A percentile compares a stretch with the other conserved stretches of the same genome.
Conservation (phyloP, 2,888 invertebrate species). For the Cephus pygmeus region DNA sequence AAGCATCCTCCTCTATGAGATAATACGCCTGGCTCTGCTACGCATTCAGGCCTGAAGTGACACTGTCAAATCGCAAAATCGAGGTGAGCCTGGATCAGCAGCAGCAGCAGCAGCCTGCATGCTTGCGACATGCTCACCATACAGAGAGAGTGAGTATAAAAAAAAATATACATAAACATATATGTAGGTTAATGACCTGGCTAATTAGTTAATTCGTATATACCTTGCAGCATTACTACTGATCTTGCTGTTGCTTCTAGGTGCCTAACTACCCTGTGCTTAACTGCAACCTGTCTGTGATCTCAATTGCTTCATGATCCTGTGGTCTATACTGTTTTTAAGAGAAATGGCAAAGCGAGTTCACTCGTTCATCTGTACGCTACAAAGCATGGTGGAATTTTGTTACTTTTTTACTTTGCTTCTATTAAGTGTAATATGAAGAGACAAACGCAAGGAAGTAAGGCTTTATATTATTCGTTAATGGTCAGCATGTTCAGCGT, state of each 20-base stretch:
- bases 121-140: constrained; percentile 46
- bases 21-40: constrained; percentile 47
- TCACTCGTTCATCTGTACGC: not conserved
- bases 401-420: not conserved
- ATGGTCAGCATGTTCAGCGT: not conserved
- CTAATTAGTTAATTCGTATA: not conserved
- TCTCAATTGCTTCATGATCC: not conserved
- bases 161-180: not conserved
- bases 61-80: constrained; percentile 41
- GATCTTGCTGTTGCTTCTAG: not conserved
- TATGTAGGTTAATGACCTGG: not conserved
- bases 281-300: not conserved
- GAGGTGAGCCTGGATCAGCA: constrained; percentile 26
- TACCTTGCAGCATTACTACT: not conserved
- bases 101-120: not conserved
- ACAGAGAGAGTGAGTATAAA: constrained; percentile 48
- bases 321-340: not conserved
- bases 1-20: constrained; percentile 52
- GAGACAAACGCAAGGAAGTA: not conserved
- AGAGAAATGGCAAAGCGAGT: not conserved
- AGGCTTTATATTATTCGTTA: not conserved
- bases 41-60: constrained; percentile 44
- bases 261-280: not conserved
- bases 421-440: not conserved
- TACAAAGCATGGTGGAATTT: not conserved